Conservation (phyloP, 2,888 invertebrate species). For the Orchestes rusci region DNA sequence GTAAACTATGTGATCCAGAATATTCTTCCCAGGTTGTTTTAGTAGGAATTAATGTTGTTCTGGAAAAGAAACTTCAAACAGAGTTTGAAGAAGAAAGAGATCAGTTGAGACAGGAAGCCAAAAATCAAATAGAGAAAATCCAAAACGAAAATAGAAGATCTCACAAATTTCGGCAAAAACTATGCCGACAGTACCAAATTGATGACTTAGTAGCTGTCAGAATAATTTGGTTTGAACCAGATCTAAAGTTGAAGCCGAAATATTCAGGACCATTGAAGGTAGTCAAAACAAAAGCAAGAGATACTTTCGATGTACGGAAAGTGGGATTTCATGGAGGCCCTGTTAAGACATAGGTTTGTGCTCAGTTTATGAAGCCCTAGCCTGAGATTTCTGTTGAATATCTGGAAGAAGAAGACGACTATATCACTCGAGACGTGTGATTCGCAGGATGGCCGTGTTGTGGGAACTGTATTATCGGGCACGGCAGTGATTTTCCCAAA, state of each 20-base stretch:
- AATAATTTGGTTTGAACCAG: conserved; percentile 36
- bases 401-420: not conserved
- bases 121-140: conserved; percentile 21
- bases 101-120: conserved; percentile 15
- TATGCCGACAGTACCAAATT: conserved; percentile 25
- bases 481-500: too few species aligned
- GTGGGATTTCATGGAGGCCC: conserved; percentile 20
- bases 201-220: conserved; percentile 36
- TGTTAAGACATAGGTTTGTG: too few species aligned
- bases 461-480: too few species aligned
- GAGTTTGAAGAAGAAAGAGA: conserved; percentile 19
- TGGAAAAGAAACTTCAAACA: conserved; percentile 13
- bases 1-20: conserved; percentile 14
- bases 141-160: conserved; percentile 28
- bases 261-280: conserved; percentile 35
- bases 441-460: too few species aligned
- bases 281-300: conserved; percentile 28
- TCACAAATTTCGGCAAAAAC: conserved; percentile 27
- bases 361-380: conserved; percentile 25
- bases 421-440: conserved; percentile 10
- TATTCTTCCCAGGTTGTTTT: conserved; percentile 23
- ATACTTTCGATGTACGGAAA: conserved; percentile 35
- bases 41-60: conserved; percentile 31
- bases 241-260: conserved; percentile 34
- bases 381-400: not conserved